Conservation (phyloP, 2,797 vertebrate genomes). For the Loriculus beryllinus region DNA sequence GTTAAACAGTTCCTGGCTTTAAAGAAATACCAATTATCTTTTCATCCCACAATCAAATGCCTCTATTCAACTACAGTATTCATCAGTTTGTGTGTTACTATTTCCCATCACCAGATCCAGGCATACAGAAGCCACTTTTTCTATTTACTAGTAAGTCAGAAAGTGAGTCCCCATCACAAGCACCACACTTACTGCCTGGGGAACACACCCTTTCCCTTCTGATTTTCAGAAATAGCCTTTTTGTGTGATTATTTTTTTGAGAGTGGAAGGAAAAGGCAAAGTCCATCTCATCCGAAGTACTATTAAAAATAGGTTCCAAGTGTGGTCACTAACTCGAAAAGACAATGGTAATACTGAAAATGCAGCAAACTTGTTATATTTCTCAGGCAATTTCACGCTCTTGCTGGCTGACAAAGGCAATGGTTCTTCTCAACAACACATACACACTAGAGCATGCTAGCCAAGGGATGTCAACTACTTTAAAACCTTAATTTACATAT, state of each 20-base stretch:
- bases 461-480: background rate
- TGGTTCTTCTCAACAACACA: background rate
- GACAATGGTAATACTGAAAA: background rate
- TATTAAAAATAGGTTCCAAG: background rate
- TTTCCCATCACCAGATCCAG: background rate
- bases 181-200: fast-evolving
- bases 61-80: background rate
- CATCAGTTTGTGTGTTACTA: background rate
- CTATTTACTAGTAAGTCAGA: background rate
- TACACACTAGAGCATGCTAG: too few relatives aligned
- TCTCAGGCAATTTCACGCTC: background rate
- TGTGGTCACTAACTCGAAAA: background rate
- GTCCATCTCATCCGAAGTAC: background rate
- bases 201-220: background rate
- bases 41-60: background rate
- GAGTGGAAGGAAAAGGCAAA: background rate
- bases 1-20: background rate
- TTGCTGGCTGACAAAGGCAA: background rate
- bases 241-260: background rate
- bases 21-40: background rate
- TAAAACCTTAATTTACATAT: background rate
- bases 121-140: background rate
- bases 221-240: background rate
- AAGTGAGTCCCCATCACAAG: background rate
- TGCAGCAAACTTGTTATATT: background rate